These are phyloP conservation scores for Ctenomys sociabilis DNA, from an alignment of 2,113 vertebrate species.

Conservation along the genomic window DNA sequence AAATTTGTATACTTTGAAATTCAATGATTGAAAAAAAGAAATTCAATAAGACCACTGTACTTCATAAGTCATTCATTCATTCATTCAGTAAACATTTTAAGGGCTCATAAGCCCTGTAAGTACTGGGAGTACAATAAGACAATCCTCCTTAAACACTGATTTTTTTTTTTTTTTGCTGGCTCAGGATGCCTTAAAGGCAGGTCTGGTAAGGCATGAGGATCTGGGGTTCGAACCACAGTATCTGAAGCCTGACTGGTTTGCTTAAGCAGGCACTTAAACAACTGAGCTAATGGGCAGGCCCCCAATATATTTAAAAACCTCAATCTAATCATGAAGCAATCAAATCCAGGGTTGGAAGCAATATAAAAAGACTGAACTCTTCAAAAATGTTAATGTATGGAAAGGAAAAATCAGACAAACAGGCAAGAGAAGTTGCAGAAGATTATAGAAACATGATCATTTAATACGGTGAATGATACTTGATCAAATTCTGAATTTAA, in stretches of 20 bases:
- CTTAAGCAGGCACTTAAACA: too few species aligned
- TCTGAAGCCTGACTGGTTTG: too few species aligned
- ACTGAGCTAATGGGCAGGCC: too few species aligned
- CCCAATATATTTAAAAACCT: neutral
- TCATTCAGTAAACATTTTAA: neutral
- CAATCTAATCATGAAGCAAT: neutral
- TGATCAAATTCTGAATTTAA: neutral
- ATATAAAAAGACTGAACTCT: neutral
- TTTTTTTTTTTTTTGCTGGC: too few species aligned
- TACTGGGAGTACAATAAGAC: neutral
- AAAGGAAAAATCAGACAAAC: neutral
- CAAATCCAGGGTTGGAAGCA: neutral
- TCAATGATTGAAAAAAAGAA: too few species aligned
- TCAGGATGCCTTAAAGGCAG: too few species aligned
- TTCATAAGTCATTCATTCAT: neutral
- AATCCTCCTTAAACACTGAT: neutral
- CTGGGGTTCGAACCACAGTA: too few species aligned
- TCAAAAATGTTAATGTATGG: neutral
- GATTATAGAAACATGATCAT: neutral
- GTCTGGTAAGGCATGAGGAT: too few species aligned
- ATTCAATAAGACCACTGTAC: neutral
- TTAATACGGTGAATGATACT: neutral
- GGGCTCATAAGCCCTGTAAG: neutral
- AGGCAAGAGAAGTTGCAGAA: neutral
- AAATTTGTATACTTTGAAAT: neutral